A percentile compares a stretch with the other conserved stretches of the same genome.
phyloP scores from a whole-genome alignment of 2,888 invertebrate genomes.

The Thalpophila matura region DNA sequence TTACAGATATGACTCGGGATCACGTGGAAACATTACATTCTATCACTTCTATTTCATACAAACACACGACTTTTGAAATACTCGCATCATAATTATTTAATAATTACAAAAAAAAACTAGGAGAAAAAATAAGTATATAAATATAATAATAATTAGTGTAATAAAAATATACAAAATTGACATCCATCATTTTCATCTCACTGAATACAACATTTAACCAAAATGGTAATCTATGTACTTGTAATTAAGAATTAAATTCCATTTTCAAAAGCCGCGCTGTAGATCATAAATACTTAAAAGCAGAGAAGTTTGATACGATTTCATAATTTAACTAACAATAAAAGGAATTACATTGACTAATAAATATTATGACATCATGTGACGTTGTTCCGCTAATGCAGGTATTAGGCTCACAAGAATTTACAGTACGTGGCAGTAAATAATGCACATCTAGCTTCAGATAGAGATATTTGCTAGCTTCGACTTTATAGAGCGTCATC shows the following conservation, averaged over 20 bases:
- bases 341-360: slow-evolving; percentile 46
- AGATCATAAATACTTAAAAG: slow-evolving; percentile 52
- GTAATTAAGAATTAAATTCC: neutral
- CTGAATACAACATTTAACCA: slow-evolving; percentile 37
- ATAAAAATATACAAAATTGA: no score
- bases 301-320: slow-evolving; percentile 42
- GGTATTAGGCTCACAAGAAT: slow-evolving; percentile 3
- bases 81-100: slow-evolving; percentile 1
- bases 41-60: slow-evolving; percentile 46
- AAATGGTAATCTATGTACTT: slow-evolving; percentile 43
- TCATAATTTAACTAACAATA: slow-evolving; percentile 50
- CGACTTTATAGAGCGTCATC: no score
- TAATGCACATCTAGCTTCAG: no score
- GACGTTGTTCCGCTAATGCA: slow-evolving; percentile 16
- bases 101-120: neutral
- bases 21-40: slow-evolving; percentile 61
- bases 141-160: no score
- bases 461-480: no score
- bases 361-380: slow-evolving; percentile 55
- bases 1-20: slow-evolving; percentile 74
- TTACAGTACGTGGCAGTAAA: no score
- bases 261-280: slow-evolving; percentile 40
- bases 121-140: neutral
- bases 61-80: slow-evolving; percentile 42
- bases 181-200: neutral